phyloP scores from a whole-genome alignment of 1,140 invertebrate genomes.

The Oscheius sp. region DNA sequence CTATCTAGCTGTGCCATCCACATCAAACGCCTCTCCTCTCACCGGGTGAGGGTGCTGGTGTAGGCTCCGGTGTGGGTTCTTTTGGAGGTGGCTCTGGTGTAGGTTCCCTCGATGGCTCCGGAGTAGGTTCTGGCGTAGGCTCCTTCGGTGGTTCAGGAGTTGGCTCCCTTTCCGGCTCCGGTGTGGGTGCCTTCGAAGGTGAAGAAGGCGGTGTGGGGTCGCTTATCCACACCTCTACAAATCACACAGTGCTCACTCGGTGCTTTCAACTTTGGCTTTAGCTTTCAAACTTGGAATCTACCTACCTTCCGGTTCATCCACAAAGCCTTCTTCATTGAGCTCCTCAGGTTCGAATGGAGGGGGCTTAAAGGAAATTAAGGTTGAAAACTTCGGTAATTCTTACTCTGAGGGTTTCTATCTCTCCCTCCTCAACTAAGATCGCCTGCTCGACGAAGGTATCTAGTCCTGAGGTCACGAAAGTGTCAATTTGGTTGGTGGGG shows the following conservation, averaged over 20 bases:
- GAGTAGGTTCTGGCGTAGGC: constrained; percentile 32
- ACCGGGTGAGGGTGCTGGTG: constrained; percentile 35
- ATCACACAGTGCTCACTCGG: constrained; percentile 20
- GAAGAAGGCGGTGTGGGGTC: constrained; percentile 43
- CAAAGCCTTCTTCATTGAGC: constrained; percentile 41
- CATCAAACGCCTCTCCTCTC: too few species aligned
- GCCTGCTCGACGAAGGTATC: constrained; percentile 49
- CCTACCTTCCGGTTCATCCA: constrained; percentile 32
- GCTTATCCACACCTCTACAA: constrained; percentile 49
- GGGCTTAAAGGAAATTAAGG: constrained; percentile 25
- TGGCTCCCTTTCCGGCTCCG: constrained; percentile 30
- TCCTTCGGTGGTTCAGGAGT: constrained; percentile 25
- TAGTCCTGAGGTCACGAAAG: constrained; percentile 42
- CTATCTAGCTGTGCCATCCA: too few species aligned
- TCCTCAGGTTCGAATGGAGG: constrained; percentile 56
- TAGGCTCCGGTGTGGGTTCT: constrained; percentile 45
- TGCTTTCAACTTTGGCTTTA: not conserved
- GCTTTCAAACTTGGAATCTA: not conserved
- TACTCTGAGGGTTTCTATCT: constrained; percentile 48
- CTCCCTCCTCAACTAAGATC: constrained; percentile 51
- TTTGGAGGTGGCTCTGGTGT: constrained; percentile 46
- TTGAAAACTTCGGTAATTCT: not conserved
- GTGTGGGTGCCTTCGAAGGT: constrained; percentile 19
- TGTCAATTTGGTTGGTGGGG: constrained; percentile 30
- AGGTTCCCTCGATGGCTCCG: constrained; percentile 38